A percentile compares a stretch with the other conserved stretches of the same genome.
phyloP scores from a whole-genome alignment of 2,113 vertebrate genomes.

The Vulpes lagopus region DNA sequence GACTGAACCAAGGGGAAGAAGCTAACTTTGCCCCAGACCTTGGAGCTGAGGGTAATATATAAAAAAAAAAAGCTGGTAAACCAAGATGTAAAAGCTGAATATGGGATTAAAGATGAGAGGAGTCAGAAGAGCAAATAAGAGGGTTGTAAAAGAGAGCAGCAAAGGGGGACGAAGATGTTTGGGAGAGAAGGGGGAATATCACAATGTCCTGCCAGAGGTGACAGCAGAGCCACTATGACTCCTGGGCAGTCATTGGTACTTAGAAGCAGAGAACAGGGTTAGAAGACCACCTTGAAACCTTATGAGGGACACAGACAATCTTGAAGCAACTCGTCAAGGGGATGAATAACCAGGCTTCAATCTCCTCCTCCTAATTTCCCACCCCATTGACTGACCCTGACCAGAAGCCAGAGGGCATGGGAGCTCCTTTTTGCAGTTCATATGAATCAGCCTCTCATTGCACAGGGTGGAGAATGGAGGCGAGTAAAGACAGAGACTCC shows the following conservation, averaged over 20 bases:
- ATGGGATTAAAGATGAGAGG: neutral
- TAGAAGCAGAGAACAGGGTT: neutral
- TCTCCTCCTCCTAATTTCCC: neutral
- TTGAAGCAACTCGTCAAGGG: neutral
- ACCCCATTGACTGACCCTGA: neutral
- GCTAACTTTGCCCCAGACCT: neutral
- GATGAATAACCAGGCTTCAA: neutral
- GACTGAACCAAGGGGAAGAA: neutral
- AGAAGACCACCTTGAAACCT: neutral
- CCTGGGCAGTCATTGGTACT: neutral
- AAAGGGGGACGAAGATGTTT: neutral
- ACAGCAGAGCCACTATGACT: neutral
- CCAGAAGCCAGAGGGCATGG: neutral
- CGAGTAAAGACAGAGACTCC: neutral
- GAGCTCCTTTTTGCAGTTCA: neutral
- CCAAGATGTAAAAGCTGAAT: neutral
- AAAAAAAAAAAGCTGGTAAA: neutral
- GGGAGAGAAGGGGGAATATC: too few species aligned
- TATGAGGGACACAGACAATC: neutral
- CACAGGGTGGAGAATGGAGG: neutral
- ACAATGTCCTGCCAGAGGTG: neutral
- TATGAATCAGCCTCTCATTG: neutral
- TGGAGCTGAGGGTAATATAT: neutral
- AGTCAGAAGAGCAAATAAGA: neutral
- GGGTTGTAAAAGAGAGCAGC: neutral